phyloP scores from a whole-genome alignment of 1,140 invertebrate species.

The Listronotus bonariensis region DNA sequence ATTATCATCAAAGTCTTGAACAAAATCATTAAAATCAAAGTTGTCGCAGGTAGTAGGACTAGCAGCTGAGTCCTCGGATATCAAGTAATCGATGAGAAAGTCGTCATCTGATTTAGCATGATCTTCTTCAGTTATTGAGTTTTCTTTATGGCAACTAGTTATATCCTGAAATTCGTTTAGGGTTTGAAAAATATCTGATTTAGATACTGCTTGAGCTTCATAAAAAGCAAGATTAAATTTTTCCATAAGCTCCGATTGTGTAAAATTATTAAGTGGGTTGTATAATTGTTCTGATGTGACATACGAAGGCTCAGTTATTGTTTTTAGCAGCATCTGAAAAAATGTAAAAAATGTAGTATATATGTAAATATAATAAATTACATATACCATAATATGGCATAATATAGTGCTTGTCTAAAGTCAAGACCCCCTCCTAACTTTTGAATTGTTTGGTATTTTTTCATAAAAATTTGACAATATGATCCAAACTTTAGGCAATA shows the following conservation, averaged over 20 bases:
- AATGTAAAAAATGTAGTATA: no score
- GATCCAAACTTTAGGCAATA: not conserved
- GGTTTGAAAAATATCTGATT: constrained; percentile 39
- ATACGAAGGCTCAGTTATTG: constrained; percentile 15
- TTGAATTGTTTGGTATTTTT: no score
- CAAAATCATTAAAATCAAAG: constrained; percentile 51
- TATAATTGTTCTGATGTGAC: constrained; percentile 37
- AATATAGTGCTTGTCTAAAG: no score
- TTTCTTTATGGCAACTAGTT: not conserved
- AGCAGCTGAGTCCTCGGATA: constrained; percentile 37
- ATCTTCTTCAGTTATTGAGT: constrained; percentile 29
- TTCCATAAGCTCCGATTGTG: constrained; percentile 51
- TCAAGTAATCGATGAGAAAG: constrained; percentile 47
- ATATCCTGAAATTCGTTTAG: constrained; percentile 39
- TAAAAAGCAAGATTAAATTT: constrained; percentile 55
- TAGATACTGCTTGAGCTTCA: constrained; percentile 47
- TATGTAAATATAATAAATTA: no score
- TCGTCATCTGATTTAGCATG: constrained; percentile 39
- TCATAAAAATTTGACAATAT: not conserved
- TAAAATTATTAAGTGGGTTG: constrained; percentile 41
- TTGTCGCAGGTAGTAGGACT: constrained; percentile 41
- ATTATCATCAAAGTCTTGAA: constrained; percentile 45
- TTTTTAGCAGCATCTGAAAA: constrained; percentile 37
- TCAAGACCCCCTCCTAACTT: no score
- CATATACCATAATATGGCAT: no score